phyloP scores from a whole-genome alignment of 2,888 invertebrate species.

The Resseliella maxima region DNA sequence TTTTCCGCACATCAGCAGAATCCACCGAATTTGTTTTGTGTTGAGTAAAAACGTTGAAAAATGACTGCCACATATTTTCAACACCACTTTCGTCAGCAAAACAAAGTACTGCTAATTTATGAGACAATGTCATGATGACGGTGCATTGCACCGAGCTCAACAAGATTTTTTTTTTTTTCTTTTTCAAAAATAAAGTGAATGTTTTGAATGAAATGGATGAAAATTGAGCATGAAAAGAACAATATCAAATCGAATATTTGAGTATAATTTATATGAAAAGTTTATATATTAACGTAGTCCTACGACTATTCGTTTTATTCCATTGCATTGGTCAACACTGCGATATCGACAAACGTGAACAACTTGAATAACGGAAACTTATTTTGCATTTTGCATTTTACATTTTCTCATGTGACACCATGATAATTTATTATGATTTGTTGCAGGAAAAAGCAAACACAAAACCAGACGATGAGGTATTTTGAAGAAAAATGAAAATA shows the following conservation, averaged over 20 bases:
- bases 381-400: slow-evolving; percentile 23
- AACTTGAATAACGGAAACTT: neutral
- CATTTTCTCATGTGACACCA: slow-evolving; percentile 22
- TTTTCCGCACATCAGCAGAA: slow-evolving; percentile 8
- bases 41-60: neutral
- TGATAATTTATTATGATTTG: slow-evolving; percentile 38
- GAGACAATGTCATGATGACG: neutral
- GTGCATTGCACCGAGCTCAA: neutral
- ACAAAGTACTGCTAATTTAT: neutral
- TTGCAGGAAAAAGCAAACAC: neutral
- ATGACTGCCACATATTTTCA: neutral
- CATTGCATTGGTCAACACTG: neutral
- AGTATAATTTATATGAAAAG: neutral
- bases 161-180: too few relatives aligned
- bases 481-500: too few relatives aligned
- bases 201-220: neutral
- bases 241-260: neutral
- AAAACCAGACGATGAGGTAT: slow-evolving; percentile 22
- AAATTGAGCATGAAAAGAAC: neutral
- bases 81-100: neutral
- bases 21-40: neutral
- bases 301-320: neutral
- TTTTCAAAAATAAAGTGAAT: neutral
- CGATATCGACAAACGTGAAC: neutral
- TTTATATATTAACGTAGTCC: neutral